A percentile compares a stretch with the other conserved stretches of the same genome.
Evolutionary conservation across 1,140 invertebrate genomes (phyloP).

Genomic region (Drosophila parvula): DNA sequence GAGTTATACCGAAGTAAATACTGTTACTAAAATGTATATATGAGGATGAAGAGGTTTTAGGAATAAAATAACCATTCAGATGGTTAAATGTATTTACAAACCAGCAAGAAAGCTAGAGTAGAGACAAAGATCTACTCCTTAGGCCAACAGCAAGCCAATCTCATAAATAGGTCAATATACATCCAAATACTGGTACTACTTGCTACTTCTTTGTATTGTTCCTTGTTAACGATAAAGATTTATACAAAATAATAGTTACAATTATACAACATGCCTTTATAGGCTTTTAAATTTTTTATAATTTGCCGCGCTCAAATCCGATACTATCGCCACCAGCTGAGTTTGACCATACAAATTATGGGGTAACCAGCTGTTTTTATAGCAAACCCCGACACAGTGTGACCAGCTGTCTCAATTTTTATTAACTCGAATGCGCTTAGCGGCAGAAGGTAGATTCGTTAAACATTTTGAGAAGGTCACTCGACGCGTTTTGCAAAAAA

Average conservation of each 20-base stretch:
- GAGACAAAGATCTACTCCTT: no score
- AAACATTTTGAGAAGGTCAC: slow-evolving; percentile 6
- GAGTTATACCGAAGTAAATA: neutral
- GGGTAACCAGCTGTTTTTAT: neutral
- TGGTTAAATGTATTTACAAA: no score
- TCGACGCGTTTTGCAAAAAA: slow-evolving; percentile 15
- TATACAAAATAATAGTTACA: neutral
- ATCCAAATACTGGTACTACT: no score
- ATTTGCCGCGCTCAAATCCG: neutral
- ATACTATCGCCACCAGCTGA: neutral
- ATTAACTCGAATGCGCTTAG: neutral
- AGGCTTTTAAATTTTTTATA: neutral
- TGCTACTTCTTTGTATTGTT: no score
- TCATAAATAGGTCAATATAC: no score
- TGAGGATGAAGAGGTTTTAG: no score
- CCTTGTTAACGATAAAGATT: no score
- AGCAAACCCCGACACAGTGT: neutral
- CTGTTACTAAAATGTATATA: no score
- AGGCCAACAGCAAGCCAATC: no score
- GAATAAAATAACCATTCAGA: no score
- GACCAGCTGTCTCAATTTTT: neutral
- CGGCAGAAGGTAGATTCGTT: neutral
- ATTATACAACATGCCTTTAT: neutral
- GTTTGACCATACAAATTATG: neutral
- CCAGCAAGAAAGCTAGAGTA: no score